phyloP scores from a whole-genome alignment of 2,888 invertebrate species.

The Drosophila greeni region DNA sequence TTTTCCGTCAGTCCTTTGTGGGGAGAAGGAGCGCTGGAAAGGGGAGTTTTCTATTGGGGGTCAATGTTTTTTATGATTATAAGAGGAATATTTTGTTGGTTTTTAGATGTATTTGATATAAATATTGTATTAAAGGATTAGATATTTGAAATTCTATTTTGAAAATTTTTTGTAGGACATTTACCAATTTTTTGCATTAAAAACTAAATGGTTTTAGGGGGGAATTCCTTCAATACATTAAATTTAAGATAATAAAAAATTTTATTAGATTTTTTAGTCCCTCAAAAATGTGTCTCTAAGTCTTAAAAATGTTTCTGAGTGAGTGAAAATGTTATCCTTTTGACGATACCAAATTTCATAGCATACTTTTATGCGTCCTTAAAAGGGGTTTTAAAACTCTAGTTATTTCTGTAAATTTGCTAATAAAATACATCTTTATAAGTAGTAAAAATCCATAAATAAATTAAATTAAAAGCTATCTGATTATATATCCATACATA shows the following conservation, averaged over 20 bases:
- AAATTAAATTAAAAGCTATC: background rate
- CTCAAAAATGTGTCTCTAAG: no score
- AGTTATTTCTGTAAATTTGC: background rate
- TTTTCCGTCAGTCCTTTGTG: conserved; percentile 15
- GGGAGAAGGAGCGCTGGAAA: no score
- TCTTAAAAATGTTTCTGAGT: no score
- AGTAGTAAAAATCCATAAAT: background rate
- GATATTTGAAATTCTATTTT: no score
- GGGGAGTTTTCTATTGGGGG: background rate
- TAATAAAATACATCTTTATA: background rate
- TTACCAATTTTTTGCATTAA: no score
- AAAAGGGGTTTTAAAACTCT: background rate
- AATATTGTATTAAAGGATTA: background rate
- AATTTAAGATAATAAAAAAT: no score
- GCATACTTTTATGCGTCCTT: background rate
- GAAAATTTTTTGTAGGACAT: no score
- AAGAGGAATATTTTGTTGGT: background rate
- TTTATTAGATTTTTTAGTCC: no score
- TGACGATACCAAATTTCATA: background rate
- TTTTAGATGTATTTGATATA: background rate
- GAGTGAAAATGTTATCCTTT: no score
- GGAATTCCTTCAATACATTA: no score
- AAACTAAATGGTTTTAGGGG: no score
- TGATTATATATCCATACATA: background rate
- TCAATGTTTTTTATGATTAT: background rate